Percentiles rank a stretch among this genome's conserved stretches.
phyloP scores from a whole-genome alignment of 2,888 invertebrate genomes.

The Sinotaia quadrata region DNA sequence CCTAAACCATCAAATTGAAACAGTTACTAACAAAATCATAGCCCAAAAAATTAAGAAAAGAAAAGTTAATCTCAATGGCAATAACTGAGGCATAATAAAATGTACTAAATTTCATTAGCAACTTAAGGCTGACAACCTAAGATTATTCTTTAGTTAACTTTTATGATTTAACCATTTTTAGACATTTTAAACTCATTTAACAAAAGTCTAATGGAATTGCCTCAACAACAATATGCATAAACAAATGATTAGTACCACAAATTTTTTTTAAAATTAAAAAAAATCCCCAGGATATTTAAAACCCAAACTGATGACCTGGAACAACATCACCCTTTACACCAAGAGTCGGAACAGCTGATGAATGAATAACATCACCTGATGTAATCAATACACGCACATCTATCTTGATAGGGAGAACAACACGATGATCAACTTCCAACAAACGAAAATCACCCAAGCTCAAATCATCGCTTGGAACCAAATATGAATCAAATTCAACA shows the following conservation, averaged over 20 bases:
- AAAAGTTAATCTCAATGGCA: background rate
- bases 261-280: background rate
- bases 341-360: constrained; percentile 70
- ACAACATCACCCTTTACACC: constrained; percentile 72
- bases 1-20: background rate
- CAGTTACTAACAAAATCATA: background rate
- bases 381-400: constrained; percentile 66
- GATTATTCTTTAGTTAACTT: background rate
- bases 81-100: background rate
- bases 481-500: constrained; percentile 70
- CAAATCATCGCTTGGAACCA: constrained; percentile 57
- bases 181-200: background rate
- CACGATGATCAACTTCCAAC: constrained; percentile 69
- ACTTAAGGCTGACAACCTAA: background rate
- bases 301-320: constrained; percentile 71
- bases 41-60: background rate
- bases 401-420: constrained; percentile 60
- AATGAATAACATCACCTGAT: constrained; percentile 72
- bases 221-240: background rate
- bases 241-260: background rate
- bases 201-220: background rate
- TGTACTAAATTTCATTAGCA: background rate
- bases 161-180: background rate
- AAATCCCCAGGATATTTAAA: background rate
- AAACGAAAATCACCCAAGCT: constrained; percentile 58